Conservation (phyloP, 2,797 vertebrate species). For the Selene dorsalis region DNA sequence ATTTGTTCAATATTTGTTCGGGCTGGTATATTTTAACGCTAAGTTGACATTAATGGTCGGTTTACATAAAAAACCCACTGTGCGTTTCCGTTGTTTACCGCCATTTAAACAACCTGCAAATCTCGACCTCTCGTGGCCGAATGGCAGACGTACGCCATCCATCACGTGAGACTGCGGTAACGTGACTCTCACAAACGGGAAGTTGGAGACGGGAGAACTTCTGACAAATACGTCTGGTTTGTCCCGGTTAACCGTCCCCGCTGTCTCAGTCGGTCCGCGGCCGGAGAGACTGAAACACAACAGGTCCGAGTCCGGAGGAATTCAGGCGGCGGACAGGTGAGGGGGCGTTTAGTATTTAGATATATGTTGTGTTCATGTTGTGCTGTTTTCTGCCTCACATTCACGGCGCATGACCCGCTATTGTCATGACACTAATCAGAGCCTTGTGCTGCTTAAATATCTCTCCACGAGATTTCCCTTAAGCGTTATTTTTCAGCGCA, state of each 20-base stretch:
- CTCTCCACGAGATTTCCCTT: neutral
- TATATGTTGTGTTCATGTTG: neutral
- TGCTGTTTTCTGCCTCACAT: neutral
- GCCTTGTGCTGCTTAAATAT: neutral
- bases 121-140: conserved; percentile 41
- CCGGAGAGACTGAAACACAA: conserved; percentile 10
- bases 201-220: conserved; percentile 58
- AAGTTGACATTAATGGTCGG: neutral
- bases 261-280: neutral
- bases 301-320: neutral
- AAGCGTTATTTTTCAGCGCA: neutral
- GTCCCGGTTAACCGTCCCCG: neutral
- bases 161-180: conserved; percentile 77
- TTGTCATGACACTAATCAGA: neutral
- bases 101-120: neutral
- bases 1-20: too few species aligned
- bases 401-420: neutral
- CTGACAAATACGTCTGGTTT: conserved; percentile 20
- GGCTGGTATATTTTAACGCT: neutral
- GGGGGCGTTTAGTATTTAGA: conserved; percentile 13
- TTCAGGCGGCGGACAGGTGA: conserved; percentile 38
- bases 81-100: neutral
- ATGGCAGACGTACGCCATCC: fast-evolving
- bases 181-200: conserved; percentile 79
- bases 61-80: fast-evolving